Conservation (phyloP, 2,888 invertebrate species). For the Diloba caeruleocephala region DNA sequence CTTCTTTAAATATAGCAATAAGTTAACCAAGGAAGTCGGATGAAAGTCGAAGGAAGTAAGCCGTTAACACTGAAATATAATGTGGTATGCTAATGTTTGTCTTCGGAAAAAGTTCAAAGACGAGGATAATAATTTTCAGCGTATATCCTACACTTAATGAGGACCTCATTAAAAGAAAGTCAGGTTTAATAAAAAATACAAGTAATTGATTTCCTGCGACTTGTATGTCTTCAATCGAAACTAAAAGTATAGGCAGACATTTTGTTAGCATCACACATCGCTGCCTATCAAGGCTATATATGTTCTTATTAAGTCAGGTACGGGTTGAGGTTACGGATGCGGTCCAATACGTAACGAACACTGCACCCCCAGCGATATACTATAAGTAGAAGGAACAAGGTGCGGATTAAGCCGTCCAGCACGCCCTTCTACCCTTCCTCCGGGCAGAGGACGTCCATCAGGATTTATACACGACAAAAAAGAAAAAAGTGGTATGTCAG, state of each 20-base stretch:
- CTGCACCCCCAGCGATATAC: too few species aligned
- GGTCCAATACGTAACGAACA: too few species aligned
- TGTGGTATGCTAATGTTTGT: neutral
- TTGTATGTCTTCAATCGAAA: too few species aligned
- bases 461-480: too few species aligned
- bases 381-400: too few species aligned
- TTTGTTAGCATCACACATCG: neutral
- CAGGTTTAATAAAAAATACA: neutral
- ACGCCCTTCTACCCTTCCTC: too few species aligned
- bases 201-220: too few species aligned
- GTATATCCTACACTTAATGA: neutral
- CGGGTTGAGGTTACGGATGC: too few species aligned
- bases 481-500: too few species aligned
- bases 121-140: neutral
- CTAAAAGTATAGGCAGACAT: neutral
- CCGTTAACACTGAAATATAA: conserved; percentile 16
- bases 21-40: conserved; percentile 5
- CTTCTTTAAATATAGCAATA: conserved; percentile 3
- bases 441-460: too few species aligned
- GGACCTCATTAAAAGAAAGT: neutral
- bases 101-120: conserved; percentile 10
- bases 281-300: neutral
- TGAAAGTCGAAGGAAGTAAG: conserved; percentile 24
- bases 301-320: too few species aligned
- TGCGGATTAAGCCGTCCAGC: too few species aligned